These are phyloP conservation scores for Lepidotrigona ventralis DNA, from an alignment of 1,140 invertebrate species.

Conservation along the genomic window DNA sequence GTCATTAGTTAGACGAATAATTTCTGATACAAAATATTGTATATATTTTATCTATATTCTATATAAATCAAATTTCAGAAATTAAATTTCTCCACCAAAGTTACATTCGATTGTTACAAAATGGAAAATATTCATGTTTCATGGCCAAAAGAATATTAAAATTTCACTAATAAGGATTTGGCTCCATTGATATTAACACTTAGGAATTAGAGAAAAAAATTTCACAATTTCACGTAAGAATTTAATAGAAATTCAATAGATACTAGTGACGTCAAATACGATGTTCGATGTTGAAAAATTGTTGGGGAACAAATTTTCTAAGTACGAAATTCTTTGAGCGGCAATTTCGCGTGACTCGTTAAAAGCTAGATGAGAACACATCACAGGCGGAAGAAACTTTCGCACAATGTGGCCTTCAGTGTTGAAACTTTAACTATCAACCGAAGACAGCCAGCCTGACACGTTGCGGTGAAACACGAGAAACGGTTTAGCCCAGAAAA, in stretches of 20 bases:
- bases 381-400: constrained; percentile 38
- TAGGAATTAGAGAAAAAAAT: background rate
- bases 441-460: constrained; percentile 4
- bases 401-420: constrained; percentile 29
- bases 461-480: constrained; percentile 36
- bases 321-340: constrained; percentile 26
- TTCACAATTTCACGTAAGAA: no score
- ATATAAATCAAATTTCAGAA: background rate
- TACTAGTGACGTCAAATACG: constrained; percentile 2
- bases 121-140: background rate
- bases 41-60: background rate
- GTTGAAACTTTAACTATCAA: constrained; percentile 38
- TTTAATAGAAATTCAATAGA: no score
- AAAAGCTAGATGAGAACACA: constrained; percentile 33
- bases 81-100: background rate
- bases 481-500: constrained; percentile 34
- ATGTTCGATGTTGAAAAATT: constrained; percentile 24
- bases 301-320: constrained; percentile 34
- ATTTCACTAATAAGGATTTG: background rate
- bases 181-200: background rate
- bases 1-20: background rate
- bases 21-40: background rate
- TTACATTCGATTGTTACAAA: background rate
- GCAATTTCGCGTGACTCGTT: constrained; percentile 49
- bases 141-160: background rate